Evolutionary conservation across 2,113 vertebrate species (phyloP).

Genomic region (Sula dactylatra): DNA sequence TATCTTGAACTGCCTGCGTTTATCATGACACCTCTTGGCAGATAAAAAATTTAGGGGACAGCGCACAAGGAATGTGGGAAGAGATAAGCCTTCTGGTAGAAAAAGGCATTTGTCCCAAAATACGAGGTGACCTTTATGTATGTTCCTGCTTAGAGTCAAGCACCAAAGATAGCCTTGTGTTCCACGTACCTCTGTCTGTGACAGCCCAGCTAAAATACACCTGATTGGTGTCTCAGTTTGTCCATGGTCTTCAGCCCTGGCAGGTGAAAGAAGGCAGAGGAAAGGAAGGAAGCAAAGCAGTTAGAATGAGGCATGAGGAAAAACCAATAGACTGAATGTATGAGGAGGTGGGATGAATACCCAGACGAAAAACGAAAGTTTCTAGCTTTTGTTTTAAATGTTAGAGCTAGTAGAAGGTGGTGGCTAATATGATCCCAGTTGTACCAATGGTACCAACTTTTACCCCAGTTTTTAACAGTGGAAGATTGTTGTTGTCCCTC

Average conservation of each 20-base stretch:
- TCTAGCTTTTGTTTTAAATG: background rate
- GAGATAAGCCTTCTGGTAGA: background rate
- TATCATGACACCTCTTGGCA: background rate
- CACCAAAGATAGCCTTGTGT: background rate
- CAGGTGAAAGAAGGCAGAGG: background rate
- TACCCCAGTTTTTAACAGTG: background rate
- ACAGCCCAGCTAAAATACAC: background rate
- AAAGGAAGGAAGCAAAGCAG: background rate
- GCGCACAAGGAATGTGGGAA: background rate
- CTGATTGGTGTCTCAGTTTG: background rate
- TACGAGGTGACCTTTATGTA: background rate
- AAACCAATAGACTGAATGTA: rapidly evolving
- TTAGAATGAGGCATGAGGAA: background rate
- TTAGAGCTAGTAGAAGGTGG: background rate
- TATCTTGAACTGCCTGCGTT: background rate
- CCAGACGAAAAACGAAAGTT: background rate
- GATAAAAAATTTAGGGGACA: background rate
- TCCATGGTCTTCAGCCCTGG: background rate
- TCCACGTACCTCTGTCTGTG: background rate
- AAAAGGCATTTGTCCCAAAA: background rate
- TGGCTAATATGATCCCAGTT: background rate
- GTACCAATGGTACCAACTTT: background rate
- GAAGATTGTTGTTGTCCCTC: background rate
- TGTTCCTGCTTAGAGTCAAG: background rate
- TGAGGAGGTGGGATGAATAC: background rate